Evolutionary conservation across 2,888 invertebrate genomes (phyloP).

Genomic region (Phengaris arion): DNA sequence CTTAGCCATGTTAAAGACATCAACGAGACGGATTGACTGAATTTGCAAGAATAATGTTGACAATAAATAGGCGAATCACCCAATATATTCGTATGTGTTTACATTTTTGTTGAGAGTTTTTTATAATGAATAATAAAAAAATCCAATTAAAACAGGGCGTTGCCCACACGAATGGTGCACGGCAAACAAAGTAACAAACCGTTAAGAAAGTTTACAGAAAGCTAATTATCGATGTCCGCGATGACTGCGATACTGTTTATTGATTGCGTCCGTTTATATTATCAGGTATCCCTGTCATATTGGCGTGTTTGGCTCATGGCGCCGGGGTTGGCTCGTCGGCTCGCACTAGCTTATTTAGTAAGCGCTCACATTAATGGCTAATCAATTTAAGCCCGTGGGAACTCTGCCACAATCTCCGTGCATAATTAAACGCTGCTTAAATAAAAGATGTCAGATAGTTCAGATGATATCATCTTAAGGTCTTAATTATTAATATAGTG

Average conservation of each 20-base stretch:
- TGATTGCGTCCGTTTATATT: constrained; percentile 70
- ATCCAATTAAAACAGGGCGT: neutral
- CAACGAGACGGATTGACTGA: neutral
- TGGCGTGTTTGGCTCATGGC: constrained; percentile 49
- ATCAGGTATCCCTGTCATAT: constrained; percentile 63
- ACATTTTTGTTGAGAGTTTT: too few relatives aligned
- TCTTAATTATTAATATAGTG: constrained; percentile 6
- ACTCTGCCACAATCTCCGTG: constrained; percentile 45
- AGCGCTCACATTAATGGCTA: constrained; percentile 37
- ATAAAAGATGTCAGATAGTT: constrained; percentile 30
- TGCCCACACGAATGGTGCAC: neutral
- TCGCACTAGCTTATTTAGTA: neutral
- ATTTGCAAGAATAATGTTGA: neutral
- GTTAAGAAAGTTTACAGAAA: constrained; percentile 29
- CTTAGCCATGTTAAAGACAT: neutral
- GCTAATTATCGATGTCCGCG: constrained; percentile 46
- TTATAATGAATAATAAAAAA: neutral
- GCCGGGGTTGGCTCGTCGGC: constrained; percentile 43
- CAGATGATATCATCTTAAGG: constrained; percentile 21
- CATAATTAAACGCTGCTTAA: constrained; percentile 31
- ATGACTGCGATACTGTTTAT: constrained; percentile 59
- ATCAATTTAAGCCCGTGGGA: constrained; percentile 50
- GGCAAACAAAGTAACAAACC: constrained; percentile 22
- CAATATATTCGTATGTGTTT: too few relatives aligned
- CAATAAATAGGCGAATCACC: neutral